Base-by-base conservation (phyloP, 2,797 vertebrate species). In the Melanotaenia parkinsoni region DNA sequence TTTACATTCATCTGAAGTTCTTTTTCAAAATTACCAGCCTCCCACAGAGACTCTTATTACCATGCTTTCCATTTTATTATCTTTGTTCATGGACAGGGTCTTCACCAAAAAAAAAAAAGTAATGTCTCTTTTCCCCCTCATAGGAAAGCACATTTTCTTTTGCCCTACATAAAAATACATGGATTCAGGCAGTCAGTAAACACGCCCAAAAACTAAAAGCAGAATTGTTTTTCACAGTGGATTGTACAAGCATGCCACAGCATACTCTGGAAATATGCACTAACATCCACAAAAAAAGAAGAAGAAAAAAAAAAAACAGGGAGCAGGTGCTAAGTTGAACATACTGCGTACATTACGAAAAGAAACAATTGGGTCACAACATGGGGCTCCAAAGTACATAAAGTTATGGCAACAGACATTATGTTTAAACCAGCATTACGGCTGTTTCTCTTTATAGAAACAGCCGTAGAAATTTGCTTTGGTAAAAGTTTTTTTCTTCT, bases 1-100 rank as follows among this genome's bases (percentile, higher is more conserved):
- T 80, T 84, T 72, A 69, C 54, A 77, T 81, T 77, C 47, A 60
- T 63, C 59, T 14, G 0, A 60, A 51, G 32, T n/a, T 30, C 51
- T 35, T 22, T 54, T 72, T 69, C 32, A 32, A 58, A 81, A 65
- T 58, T 26, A 68, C 3, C 9, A 61, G 51, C 20, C 22, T 28
- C 16, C n/a, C 33, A 37, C 18, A 45, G 45, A 33, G 61, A 58
- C 43, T 60, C 18, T 50, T 53, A 12, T 53, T 30, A 58, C 51
- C 12, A 40, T 20, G 9, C 11, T 33, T 58, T 43, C 10, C 33
- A 40, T n/a, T 32, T 50, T 63, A 70, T 51, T 3, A 6, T 50
- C 11, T 57, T 24, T 16, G 40, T 24, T 3, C 32, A 37, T 1
- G 22, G 14, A 35, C n/a, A 37, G 7, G 13, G 2, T 26, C 6